Conservation (phyloP, 1,140 invertebrate genomes). For the Bombus cullumanus region DNA sequence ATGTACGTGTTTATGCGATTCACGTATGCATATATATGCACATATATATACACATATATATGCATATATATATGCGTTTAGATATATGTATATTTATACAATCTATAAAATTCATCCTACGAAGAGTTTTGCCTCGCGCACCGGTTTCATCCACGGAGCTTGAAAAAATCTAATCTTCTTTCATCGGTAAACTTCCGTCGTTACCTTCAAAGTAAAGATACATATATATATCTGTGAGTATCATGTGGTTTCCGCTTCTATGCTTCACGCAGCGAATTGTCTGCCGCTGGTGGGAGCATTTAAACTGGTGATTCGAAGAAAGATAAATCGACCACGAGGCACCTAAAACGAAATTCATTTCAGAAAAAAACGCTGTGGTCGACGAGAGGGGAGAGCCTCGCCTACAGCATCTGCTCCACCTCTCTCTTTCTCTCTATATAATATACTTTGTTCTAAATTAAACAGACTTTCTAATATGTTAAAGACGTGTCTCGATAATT, state of each 20-base stretch:
- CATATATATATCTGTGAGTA: neutral
- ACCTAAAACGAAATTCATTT: constrained; percentile 3
- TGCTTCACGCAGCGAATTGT: neutral
- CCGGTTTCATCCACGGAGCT: neutral
- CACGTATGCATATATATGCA: constrained; percentile 1
- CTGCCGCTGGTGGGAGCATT: neutral
- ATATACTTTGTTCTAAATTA: neutral
- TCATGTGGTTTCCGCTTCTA: neutral
- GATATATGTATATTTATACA: constrained; percentile 5
- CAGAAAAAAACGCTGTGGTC: constrained; percentile 8
- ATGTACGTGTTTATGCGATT: constrained; percentile 19
- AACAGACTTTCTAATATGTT: constrained; percentile 31
- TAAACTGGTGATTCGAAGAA: neutral
- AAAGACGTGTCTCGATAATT: constrained; percentile 46
- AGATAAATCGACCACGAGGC: neutral
- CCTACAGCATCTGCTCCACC: neutral
- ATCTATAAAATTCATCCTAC: constrained; percentile 59
- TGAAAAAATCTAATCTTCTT: neutral
- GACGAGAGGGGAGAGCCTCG: neutral
- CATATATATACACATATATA: too few species aligned
- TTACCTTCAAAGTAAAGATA: neutral
- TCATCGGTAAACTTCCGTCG: neutral
- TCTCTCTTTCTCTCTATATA: neutral
- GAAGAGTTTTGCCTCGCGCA: constrained; percentile 32
- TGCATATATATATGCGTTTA: neutral